Conservation (phyloP, 2,888 invertebrate genomes). For the Andrena trimmerana region DNA sequence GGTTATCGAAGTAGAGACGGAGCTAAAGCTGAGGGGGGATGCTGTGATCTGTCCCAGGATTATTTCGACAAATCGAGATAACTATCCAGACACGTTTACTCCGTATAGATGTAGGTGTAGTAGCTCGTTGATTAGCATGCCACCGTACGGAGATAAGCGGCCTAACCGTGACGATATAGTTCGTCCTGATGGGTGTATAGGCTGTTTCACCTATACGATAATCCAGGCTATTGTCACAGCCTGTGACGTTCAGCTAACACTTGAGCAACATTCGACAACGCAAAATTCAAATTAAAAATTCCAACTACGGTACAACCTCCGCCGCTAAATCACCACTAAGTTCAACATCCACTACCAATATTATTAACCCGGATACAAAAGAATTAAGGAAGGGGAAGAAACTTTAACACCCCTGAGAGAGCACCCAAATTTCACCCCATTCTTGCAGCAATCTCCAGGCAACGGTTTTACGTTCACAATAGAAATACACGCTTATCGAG, state of each 20-base stretch:
- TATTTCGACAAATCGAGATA: slow-evolving; percentile 83
- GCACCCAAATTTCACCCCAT: background rate
- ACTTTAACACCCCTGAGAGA: background rate
- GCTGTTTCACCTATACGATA: slow-evolving; percentile 75
- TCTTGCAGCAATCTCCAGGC: slow-evolving; percentile 9
- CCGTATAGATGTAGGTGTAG: slow-evolving; percentile 72
- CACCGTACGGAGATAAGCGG: slow-evolving; percentile 83
- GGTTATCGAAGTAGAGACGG: slow-evolving; percentile 68
- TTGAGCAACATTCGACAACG: slow-evolving; percentile 6
- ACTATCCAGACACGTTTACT: slow-evolving; percentile 74
- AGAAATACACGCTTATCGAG: slow-evolving; percentile 33
- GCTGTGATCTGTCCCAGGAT: slow-evolving; percentile 80
- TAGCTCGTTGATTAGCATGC: slow-evolving; percentile 82
- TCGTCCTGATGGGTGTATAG: slow-evolving; percentile 70
- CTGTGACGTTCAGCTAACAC: slow-evolving; percentile 29
- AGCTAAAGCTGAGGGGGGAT: slow-evolving; percentile 75
- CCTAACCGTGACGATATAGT: slow-evolving; percentile 81
- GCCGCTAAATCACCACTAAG: background rate
- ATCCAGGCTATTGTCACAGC: slow-evolving; percentile 70
- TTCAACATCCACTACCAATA: background rate
- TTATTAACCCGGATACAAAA: background rate
- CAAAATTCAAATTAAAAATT: slow-evolving; percentile 13
- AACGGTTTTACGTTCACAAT: slow-evolving; percentile 32
- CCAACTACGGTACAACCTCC: background rate
- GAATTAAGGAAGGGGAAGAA: background rate